Evolutionary conservation across 2,888 invertebrate genomes (phyloP), one percentile per base, ranked within the genome.

Genomic region (Chalcis sispes): DNA sequence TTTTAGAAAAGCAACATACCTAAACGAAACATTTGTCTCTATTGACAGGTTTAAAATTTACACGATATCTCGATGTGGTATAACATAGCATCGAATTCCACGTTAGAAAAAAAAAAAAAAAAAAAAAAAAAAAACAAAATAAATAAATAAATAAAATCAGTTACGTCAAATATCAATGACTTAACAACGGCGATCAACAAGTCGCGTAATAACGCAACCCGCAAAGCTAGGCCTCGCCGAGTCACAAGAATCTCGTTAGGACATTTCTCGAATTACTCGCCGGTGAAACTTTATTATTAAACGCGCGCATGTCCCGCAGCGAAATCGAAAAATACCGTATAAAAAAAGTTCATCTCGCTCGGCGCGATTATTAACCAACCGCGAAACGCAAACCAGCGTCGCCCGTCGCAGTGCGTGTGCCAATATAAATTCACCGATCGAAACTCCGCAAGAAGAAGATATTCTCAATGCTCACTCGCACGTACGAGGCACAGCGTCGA

Each of bases 201-300:
- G 75, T 58, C 20, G n/a, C 23, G 48, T 42, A 52, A 42, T 36
- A 36, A 15, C 48, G 42, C 27, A 8, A 23, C 48, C 18, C 59
- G 1, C 25, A 13, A n/a, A 25, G 46, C 56, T n/a, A 29, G 20
- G 13, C n/a, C 56, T 42, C 58, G 18, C 10, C n/a, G n/a, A 40
- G 27, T 20, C 27, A n/a, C 15, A 66, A 66, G 66, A 72, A 75
- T 75, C 71, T 71, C 61, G 71, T 72, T 72, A 75, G 66, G 54
- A 59, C 52, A 72, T 72, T 61, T 75, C 66, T 75, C 52, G 52
- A 54, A 75, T 75, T 40, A 23, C 75, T 71, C 59, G 52, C 59
- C 59, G 48, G 36, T n/a, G 27, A 69, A 75, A 75, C 74, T 75
- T 72, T 66, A 64, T 75, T 70, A 72, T 75, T 75, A 66, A 71